Percentiles rank a stretch among this genome's conserved stretches.
Evolutionary conservation across 92 coral and sea anemone genomes (phyloP).

Genomic region (Chrysogorgia sp.): DNA sequence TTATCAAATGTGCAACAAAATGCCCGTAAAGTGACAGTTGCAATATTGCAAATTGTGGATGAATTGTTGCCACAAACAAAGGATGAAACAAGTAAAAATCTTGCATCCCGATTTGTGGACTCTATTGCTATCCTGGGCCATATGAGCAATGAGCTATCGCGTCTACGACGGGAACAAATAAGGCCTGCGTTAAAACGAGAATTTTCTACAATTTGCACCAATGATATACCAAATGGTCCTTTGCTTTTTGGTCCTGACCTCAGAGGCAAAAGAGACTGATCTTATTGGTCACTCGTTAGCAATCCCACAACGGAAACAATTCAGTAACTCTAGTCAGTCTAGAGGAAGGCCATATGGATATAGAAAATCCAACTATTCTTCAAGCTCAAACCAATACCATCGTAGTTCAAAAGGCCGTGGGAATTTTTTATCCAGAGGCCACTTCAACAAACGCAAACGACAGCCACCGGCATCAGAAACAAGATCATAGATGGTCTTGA

Average conservation of each 20-base stretch:
- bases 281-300: background rate
- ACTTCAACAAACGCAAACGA: conserved; percentile 3
- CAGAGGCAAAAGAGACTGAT: conserved; percentile 11
- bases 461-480: conserved; percentile 11
- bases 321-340: background rate
- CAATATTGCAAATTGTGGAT: conserved; percentile 20
- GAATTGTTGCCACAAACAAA: background rate
- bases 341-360: background rate
- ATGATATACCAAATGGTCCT: conserved; percentile 23
- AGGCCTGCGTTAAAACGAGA: conserved; percentile 21
- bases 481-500: conserved; percentile 32
- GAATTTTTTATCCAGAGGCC: conserved; percentile 45
- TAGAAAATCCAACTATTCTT: background rate
- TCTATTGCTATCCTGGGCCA: conserved; percentile 29
- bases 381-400: conserved; percentile 15
- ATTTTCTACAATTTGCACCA: conserved; percentile 24
- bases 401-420: too few species aligned
- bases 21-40: conserved; percentile 20
- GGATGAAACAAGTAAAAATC: background rate
- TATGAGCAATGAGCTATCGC: conserved; percentile 12
- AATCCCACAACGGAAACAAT: background rate
- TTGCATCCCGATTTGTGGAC: conserved; percentile 20
- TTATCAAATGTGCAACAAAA: conserved; percentile 29
- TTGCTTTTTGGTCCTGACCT: conserved; percentile 46
- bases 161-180: conserved; percentile 33